A percentile compares a stretch with the other conserved stretches of the same genome.
Conservation (phyloP, 2,888 invertebrate genomes). For the Lutraria lutraria region DNA sequence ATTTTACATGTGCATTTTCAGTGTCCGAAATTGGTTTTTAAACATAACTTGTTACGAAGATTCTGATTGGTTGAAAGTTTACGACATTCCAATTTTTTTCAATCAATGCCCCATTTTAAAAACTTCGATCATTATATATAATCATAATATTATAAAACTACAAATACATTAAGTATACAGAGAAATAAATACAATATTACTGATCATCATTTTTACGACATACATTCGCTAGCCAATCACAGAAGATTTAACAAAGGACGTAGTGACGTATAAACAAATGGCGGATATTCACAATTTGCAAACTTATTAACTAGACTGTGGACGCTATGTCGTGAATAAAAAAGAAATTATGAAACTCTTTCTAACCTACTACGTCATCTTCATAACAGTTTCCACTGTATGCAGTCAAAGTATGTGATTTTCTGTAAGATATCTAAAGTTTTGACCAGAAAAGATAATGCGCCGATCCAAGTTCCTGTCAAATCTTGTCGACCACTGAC, state of each 20-base stretch:
- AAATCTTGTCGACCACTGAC: neutral
- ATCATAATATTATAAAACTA: too few species aligned
- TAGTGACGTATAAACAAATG: constrained; percentile 48
- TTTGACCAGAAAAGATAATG: neutral
- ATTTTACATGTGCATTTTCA: neutral
- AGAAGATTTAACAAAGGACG: constrained; percentile 10
- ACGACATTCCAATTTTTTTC: constrained; percentile 7
- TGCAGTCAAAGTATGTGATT: neutral
- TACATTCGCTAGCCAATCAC: constrained; percentile 33
- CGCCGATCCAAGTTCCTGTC: constrained; percentile 3
- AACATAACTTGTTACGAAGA: constrained; percentile 13
- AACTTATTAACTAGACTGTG: neutral
- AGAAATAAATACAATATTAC: neutral
- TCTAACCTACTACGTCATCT: neutral
- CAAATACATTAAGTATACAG: neutral
- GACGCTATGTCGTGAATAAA: neutral
- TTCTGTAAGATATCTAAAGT: neutral
- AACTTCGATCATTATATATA: too few species aligned
- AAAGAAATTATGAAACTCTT: neutral
- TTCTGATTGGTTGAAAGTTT: constrained; percentile 38
- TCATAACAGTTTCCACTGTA: neutral
- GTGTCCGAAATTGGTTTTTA: neutral
- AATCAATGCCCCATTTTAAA: neutral
- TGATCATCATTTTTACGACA: neutral
- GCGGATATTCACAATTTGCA: neutral